Conservation (phyloP, 2,888 invertebrate genomes). For the Carabus problematicus region DNA sequence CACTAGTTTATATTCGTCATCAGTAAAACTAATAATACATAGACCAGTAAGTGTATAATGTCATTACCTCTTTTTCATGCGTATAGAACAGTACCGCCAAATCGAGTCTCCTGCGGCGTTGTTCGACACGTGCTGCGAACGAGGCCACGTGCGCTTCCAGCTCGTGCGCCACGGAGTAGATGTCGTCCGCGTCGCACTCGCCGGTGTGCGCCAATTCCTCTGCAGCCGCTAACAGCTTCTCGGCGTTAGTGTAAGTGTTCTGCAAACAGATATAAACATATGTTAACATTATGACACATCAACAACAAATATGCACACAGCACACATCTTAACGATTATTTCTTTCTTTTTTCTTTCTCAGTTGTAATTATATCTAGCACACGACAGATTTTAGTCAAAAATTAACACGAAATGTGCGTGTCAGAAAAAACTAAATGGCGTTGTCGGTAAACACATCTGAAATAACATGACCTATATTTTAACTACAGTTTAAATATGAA, state of each 20-base stretch:
- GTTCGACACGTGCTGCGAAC: constrained; percentile 92
- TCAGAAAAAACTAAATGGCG: too few relatives aligned
- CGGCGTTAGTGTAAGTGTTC: constrained; percentile 98
- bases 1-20: too few relatives aligned
- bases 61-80: constrained; percentile 87
- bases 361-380: too few relatives aligned
- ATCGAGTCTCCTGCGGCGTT: constrained; percentile 86
- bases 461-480: too few relatives aligned
- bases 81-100: constrained; percentile 94
- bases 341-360: too few relatives aligned
- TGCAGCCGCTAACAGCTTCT: constrained; percentile 93
- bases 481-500: too few relatives aligned
- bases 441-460: too few relatives aligned
- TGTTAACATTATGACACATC: neutral
- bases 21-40: too few relatives aligned
- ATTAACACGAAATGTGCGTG: too few relatives aligned
- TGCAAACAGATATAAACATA: constrained; percentile 58
- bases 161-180: constrained; percentile 92
- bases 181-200: constrained; percentile 96
- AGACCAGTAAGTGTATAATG: too few relatives aligned
- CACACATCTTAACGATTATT: neutral
- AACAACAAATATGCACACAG: neutral
- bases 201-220: constrained; percentile 95
- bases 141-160: constrained; percentile 92
- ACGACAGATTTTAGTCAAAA: too few relatives aligned